phyloP scores from a whole-genome alignment of 30 jellyfish, hydroid and myxozoan species.

The Aurelia aurita region DNA sequence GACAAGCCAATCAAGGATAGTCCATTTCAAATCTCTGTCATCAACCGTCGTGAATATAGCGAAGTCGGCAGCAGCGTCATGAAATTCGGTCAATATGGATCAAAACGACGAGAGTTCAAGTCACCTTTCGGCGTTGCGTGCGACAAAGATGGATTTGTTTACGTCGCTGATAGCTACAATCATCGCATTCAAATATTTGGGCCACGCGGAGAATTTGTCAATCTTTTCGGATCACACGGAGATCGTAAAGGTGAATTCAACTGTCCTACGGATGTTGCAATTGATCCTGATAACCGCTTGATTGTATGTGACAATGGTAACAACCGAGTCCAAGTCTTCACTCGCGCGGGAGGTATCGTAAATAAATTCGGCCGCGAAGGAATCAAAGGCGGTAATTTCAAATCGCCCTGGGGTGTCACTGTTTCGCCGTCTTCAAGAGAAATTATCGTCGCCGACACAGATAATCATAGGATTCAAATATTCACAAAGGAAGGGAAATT shows the following conservation, averaged over 20 bases:
- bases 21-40: constrained; percentile 87
- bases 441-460: constrained; percentile 96
- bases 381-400: constrained; percentile 88
- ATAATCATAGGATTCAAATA: constrained; percentile 89
- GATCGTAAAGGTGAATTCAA: constrained; percentile 98
- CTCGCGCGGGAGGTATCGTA: constrained; percentile 87
- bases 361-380: constrained; percentile 97
- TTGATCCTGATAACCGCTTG: constrained; percentile 85
- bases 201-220: constrained; percentile 97
- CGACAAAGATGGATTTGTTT: constrained; percentile 94
- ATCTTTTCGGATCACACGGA: constrained; percentile 97
- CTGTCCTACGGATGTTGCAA: constrained; percentile 99
- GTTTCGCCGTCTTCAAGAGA: constrained; percentile 88
- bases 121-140: constrained; percentile 99
- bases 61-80: constrained; percentile 96
- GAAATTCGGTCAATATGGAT: constrained; percentile 98
- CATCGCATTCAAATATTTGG: constrained; percentile 98
- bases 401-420: constrained; percentile 98
- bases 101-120: constrained; percentile 93
- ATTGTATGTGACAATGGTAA: constrained; percentile 98
- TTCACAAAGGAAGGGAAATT: constrained; percentile 93
- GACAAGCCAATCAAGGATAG: constrained; percentile 95
- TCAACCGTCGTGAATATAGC: constrained; percentile 92
- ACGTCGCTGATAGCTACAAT: constrained; percentile 96
- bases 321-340: constrained; percentile 92